Base-by-base conservation (phyloP, 2,797 vertebrate genomes). In the Otus scops region DNA sequence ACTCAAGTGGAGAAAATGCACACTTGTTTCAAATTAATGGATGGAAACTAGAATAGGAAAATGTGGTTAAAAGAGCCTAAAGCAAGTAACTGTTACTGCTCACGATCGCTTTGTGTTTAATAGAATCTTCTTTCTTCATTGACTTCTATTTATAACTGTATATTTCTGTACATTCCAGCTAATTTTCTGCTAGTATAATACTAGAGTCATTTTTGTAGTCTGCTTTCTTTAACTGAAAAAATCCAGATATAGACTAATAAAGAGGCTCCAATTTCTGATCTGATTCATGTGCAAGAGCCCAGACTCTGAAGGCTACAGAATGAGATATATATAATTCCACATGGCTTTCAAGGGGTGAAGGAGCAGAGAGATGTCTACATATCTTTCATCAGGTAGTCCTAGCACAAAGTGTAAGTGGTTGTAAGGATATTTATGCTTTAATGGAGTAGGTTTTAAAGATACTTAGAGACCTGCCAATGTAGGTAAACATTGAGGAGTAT, bases 11-110 rank as follows among this genome's bases (percentile, higher is more conserved):
- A 87, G 64, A 91, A 95, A 96, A 82, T 61, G 18, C 75, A 86
- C 53, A 71, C 70, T 97, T 69, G 53, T 93, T 95, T 95, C 92
- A 96, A 96, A 96, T 94, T 96, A 96, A 76, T 2, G 27, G 50
- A 89, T 95, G 45, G 64, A 96, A 96, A 94, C 39, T 86, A 60
- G 73, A 69, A 92, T 71, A 57, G 30, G 32, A 41, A 95, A 71
- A 89, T 93, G 19, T 86, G 67, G 71, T 96, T 74, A 75, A 81
- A 92, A 87, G 60, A 77, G 53, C 70, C 64, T 95, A 57, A 91
- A 93, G 76, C 48, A 85, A 65, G 63, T 88, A 94, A 89, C n/a
- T 76, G 47, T 70, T 85, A 65, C 73, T 63, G 67, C 34, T 92
- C 24, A 56, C 89, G 39, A 85, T 78, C 30, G 57, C 63, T 64